phyloP scores from a whole-genome alignment of 1,140 invertebrate genomes.

The Rhynchophorus ferrugineus region DNA sequence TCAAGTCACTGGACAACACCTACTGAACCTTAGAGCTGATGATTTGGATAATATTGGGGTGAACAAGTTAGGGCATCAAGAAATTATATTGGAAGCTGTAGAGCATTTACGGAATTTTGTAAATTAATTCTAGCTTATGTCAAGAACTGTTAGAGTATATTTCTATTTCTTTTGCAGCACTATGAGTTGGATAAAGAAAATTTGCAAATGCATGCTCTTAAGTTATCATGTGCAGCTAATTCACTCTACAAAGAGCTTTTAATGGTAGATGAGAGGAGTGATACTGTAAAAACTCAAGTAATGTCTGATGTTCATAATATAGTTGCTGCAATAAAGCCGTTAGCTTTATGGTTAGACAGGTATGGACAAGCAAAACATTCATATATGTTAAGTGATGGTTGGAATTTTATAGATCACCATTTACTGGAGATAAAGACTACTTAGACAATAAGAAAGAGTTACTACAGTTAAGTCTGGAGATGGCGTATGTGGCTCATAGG shows the following conservation, averaged over 20 bases:
- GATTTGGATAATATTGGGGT: slow-evolving; percentile 82
- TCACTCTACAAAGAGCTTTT: slow-evolving; percentile 68
- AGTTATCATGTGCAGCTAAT: slow-evolving; percentile 73
- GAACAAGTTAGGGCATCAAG: slow-evolving; percentile 82
- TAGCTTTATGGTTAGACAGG: slow-evolving; percentile 82
- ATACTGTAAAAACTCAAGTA: slow-evolving; percentile 69
- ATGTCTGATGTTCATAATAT: slow-evolving; percentile 77
- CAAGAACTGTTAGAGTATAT: background rate
- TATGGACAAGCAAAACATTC: too few relatives aligned
- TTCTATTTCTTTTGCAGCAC: slow-evolving; percentile 55
- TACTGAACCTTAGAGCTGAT: slow-evolving; percentile 75
- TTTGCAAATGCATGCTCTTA: slow-evolving; percentile 76
- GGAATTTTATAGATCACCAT: slow-evolving; percentile 59
- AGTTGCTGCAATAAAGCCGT: slow-evolving; percentile 73
- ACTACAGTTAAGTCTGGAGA: slow-evolving; percentile 70
- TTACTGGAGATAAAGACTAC: slow-evolving; percentile 61
- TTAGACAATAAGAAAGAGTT: slow-evolving; percentile 59
- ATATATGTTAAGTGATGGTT: too few relatives aligned
- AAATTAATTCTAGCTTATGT: slow-evolving; percentile 44
- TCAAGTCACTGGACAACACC: slow-evolving; percentile 70
- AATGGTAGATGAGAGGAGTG: slow-evolving; percentile 52
- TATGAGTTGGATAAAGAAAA: slow-evolving; percentile 87
- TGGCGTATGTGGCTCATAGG: slow-evolving; percentile 78
- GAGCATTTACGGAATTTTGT: slow-evolving; percentile 83
- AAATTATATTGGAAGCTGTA: slow-evolving; percentile 83